Base-by-base conservation (phyloP, 2,888 invertebrate species). In the Agelastica alni region DNA sequence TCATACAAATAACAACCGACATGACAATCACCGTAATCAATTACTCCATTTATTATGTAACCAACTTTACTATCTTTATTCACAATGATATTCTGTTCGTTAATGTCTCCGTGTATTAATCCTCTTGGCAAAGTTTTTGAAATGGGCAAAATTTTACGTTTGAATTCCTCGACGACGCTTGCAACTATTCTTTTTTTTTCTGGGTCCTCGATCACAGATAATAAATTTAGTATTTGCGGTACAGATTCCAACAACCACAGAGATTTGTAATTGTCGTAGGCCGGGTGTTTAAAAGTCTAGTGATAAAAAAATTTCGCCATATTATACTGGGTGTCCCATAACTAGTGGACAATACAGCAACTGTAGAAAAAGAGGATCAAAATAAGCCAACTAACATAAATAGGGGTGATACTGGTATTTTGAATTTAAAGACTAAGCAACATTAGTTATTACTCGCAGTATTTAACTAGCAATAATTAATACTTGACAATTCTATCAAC, bases 21-120 rank as follows among this genome's bases (percentile, higher is more conserved):
- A 58, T 88, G 87, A 14, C 85, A 81, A 74, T 96, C 96, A 0
- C 93, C 93, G 71, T 94, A 94, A 78, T 96, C 96, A 9, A 96
- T 82, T 43, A 96, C 78, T 0, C 87, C 91, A 1, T 79, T 75
- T 5, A 93, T 79, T 43, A 79, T 77, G 76, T 83, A 84, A 18
- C 82, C 81, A 0, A 77, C 74, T 31, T 78, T 66, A 30, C 78
- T 67, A 6, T 53, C 60, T 14, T 66, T 22, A 10, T 65, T 62
- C 0, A 71, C 63, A 3, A 95, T 71, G 3, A 96, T 83, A 75
- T 96, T 96, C 74, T 91, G 90, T 69, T 95, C 94, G 72, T 96
- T 96, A 53, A 91, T 82, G 72, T 96, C 96, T 1, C 94, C 96
- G 71, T 96, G 96, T 57, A 96, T 89, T 3, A 89, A 66, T 66